Evolutionary conservation across 2,113 vertebrate species (phyloP).

Genomic region (Halichoerus grypus): DNA sequence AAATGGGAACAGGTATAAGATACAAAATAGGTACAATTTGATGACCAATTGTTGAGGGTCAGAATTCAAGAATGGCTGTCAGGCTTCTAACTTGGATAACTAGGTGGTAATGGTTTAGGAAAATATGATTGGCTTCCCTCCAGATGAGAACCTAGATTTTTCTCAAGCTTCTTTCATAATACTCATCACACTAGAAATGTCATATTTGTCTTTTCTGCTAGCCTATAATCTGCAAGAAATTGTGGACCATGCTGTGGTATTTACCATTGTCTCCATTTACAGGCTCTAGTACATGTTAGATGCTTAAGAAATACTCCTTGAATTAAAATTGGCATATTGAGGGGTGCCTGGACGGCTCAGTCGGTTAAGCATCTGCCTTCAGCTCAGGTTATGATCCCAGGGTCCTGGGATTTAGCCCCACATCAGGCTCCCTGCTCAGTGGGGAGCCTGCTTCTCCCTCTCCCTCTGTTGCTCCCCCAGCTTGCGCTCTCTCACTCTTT

Average conservation of each 20-base stretch:
- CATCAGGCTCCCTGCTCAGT: not conserved
- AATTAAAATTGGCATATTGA: not conserved
- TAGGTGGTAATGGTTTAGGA: not conserved
- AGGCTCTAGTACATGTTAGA: not conserved
- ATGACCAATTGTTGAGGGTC: not conserved
- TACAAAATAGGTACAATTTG: not conserved
- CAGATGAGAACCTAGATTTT: not conserved
- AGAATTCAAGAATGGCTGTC: conserved; percentile 4
- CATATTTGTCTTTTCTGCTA: not conserved
- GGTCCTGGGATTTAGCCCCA: not conserved
- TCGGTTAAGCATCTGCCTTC: not conserved
- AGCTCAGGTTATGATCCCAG: not conserved
- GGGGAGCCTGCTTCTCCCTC: not conserved
- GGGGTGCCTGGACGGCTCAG: not conserved
- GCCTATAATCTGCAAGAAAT: not conserved
- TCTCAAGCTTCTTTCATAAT: not conserved
- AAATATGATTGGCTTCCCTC: not conserved
- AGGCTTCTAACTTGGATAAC: not conserved
- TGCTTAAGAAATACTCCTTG: not conserved
- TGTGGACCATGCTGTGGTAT: not conserved
- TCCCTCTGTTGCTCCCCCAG: not conserved
- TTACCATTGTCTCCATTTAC: not conserved
- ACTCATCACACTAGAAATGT: not conserved
- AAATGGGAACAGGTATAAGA: not conserved
- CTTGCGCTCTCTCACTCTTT: not conserved